A percentile compares a stretch with the other conserved stretches of the same genome.
These are phyloP conservation scores for Lepeophtheirus nordmannii DNA, from an alignment of 2,888 invertebrate genomes.

Conservation along the genomic window DNA sequence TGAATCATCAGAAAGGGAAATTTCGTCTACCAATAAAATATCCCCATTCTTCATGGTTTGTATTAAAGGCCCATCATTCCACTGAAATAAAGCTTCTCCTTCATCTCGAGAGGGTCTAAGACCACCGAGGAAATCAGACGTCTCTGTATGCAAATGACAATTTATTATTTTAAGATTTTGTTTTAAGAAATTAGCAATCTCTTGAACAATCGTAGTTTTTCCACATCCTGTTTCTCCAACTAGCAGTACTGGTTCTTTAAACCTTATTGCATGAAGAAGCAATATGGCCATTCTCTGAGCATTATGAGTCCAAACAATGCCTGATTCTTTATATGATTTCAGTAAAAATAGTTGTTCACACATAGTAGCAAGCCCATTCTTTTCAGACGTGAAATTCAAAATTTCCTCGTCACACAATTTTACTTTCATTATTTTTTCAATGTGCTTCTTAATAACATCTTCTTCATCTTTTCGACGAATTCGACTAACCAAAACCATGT, in stretches of 20 bases:
- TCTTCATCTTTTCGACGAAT: conserved; percentile 71
- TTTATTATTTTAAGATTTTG: conserved; percentile 65
- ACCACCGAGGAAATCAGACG: conserved; percentile 91
- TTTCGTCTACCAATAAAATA: conserved; percentile 91
- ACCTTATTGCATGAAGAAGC: conserved; percentile 56
- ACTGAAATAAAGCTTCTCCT: conserved; percentile 61
- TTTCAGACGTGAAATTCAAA: conserved; percentile 37
- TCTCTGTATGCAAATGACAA: conserved; percentile 97
- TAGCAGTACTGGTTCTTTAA: conserved; percentile 80
- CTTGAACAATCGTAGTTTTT: conserved; percentile 87
- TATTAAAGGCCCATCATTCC: conserved; percentile 92
- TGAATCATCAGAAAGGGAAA: conserved; percentile 93
- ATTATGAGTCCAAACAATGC: conserved; percentile 81
- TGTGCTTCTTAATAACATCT: conserved; percentile 56
- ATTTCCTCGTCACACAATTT: conserved; percentile 28
- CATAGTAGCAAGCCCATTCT: background rate
- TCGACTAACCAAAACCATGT: conserved; percentile 77
- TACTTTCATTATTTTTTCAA: conserved; percentile 30
- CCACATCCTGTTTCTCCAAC: conserved; percentile 97
- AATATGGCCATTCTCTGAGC: conserved; percentile 55
- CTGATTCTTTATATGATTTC: background rate
- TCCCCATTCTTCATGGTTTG: conserved; percentile 72
- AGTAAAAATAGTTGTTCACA: background rate
- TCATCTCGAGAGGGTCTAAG: conserved; percentile 63
- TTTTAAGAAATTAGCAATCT: conserved; percentile 53